Conservation (phyloP, 2,797 vertebrate genomes). For the Echiichthys vipera region DNA sequence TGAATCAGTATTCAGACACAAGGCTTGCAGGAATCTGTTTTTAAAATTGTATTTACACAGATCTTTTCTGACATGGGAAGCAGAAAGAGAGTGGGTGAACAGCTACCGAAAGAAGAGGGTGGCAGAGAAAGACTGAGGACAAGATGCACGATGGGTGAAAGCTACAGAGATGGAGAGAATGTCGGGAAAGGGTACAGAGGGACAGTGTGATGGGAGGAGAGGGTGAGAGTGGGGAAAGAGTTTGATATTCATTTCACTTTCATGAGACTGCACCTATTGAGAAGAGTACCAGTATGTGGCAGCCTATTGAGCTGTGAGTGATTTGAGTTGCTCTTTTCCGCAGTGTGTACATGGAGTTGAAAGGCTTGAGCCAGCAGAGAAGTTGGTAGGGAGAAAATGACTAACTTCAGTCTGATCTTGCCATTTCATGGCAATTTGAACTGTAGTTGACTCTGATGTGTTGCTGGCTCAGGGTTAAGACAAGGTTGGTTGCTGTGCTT, state of each 20-base stretch:
- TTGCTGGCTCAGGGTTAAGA: constrained; percentile 58
- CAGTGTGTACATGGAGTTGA: constrained; percentile 59
- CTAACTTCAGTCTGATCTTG: constrained; percentile 60
- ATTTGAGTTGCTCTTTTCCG: constrained; percentile 74
- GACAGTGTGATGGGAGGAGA: constrained; percentile 60
- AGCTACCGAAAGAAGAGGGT: constrained; percentile 49
- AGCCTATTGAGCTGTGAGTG: constrained; percentile 74
- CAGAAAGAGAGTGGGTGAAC: constrained; percentile 35
- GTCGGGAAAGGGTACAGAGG: constrained; percentile 59
- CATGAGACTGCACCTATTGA: constrained; percentile 67
- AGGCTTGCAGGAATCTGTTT: constrained; percentile 5
- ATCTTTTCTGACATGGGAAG: constrained; percentile 46
- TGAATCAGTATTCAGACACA: constrained; percentile 31
- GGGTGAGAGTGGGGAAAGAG: constrained; percentile 67
- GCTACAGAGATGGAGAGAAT: constrained; percentile 64
- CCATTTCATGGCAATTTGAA: constrained; percentile 63
- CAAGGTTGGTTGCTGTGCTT: constrained; percentile 48
- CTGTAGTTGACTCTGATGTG: constrained; percentile 59
- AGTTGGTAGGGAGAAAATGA: constrained; percentile 62
- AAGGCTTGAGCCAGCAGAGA: constrained; percentile 61
- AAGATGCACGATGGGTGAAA: constrained; percentile 69
- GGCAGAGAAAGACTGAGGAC: constrained; percentile 43
- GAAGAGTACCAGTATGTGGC: constrained; percentile 62
- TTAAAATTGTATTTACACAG: constrained; percentile 23
- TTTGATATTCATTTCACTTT: constrained; percentile 76